Percentiles rank a stretch among this genome's conserved stretches.
These are phyloP conservation scores for Apamea anceps DNA, from an alignment of 2,888 invertebrate genomes.

Conservation along the genomic window DNA sequence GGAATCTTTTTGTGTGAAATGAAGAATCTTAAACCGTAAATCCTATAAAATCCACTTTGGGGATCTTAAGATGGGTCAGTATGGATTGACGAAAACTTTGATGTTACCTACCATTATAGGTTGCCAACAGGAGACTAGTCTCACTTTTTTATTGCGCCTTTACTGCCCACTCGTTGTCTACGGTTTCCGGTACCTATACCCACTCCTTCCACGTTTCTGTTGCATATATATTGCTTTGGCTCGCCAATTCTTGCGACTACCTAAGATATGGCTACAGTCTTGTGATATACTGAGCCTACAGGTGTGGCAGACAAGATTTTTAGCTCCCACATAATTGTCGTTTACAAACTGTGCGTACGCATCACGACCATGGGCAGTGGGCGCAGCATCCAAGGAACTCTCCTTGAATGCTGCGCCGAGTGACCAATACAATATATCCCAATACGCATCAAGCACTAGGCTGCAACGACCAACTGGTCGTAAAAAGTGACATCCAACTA, in stretches of 20 bases:
- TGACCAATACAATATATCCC: not conserved
- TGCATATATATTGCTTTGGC: no score
- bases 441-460: not conserved
- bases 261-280: not conserved
- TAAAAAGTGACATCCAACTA: not conserved
- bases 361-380: not conserved
- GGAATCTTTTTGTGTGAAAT: not conserved
- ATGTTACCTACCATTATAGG: not conserved
- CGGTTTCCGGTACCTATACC: not conserved
- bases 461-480: not conserved
- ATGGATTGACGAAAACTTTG: not conserved
- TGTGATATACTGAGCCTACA: not conserved
- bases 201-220: not conserved
- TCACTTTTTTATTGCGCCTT: not conserved
- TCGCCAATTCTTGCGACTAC: not conserved
- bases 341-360: not conserved
- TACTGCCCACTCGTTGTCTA: not conserved
- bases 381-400: not conserved
- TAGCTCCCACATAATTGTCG: not conserved
- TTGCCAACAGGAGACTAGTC: not conserved
- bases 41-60: not conserved
- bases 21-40: not conserved
- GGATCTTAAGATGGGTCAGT: not conserved
- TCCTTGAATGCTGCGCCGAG: no score
- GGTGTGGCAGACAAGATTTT: not conserved